Percentiles rank a stretch among this genome's conserved stretches.
phyloP scores from a whole-genome alignment of 2,113 vertebrate species.

The Pardalotus punctatus region DNA sequence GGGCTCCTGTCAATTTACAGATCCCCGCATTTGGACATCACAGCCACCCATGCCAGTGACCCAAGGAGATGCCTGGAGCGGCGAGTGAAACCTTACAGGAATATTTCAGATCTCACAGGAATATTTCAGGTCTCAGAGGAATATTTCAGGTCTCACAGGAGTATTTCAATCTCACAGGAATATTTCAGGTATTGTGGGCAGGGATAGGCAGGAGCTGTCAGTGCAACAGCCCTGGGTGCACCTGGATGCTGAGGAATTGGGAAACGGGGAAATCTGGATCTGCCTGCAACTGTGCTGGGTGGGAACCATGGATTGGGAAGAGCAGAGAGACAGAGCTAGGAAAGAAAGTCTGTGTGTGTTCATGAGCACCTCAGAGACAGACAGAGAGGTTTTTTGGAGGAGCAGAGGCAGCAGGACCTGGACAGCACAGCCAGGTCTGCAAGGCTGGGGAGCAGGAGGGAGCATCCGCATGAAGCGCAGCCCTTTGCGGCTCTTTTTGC shows the following conservation, averaged over 20 bases:
- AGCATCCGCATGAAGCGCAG: neutral
- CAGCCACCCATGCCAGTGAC: neutral
- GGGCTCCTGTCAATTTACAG: neutral
- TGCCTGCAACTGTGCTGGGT: fast-evolving
- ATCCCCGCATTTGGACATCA: neutral
- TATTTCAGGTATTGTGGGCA: neutral
- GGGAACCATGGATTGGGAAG: neutral
- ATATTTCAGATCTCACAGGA: neutral
- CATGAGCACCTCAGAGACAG: neutral
- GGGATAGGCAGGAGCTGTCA: neutral
- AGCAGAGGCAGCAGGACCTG: neutral
- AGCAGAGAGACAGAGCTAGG: neutral
- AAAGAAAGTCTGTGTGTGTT: neutral
- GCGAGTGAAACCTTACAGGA: neutral
- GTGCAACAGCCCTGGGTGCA: neutral
- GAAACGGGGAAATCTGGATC: neutral
- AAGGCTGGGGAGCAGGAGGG: neutral
- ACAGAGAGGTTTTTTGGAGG: neutral
- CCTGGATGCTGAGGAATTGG: neutral
- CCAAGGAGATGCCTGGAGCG: fast-evolving
- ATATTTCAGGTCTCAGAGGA: neutral
- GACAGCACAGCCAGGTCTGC: neutral
- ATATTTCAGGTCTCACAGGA: too few species aligned
- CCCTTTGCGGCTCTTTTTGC: neutral
- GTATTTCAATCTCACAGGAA: neutral